Evolutionary conservation across 2,797 vertebrate species (phyloP), one percentile per base, ranked within the genome.

Genomic region (Hybognathus amarus): DNA sequence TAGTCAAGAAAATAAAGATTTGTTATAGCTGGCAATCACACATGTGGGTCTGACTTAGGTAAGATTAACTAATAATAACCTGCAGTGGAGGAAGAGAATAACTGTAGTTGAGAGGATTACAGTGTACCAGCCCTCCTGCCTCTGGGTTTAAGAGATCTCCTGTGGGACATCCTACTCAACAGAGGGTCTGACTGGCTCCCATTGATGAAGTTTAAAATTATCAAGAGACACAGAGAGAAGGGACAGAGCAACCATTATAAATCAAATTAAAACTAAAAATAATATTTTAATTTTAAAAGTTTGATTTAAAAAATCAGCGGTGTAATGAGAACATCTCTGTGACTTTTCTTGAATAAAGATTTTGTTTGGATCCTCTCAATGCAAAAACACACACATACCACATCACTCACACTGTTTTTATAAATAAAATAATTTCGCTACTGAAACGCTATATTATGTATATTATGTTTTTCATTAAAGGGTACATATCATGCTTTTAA

Each of bases 51-150:
- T 90, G 79, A 87, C 85, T 81, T 77, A 85, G 90, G 91, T 87
- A 91, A 90, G 93, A 89, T 92, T 93, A 93, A 89, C 90, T 94
- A 91, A 93, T 95, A 91, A 93, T 45, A 91, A 85, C 79, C 83
- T 73, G 68, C 63, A 79, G 66, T 86, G 0, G 52, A 86, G 86
- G 86, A 87, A 90, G 88, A 88, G 80, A 86, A 87, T 88, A 92
- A 91, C 86, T 89, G 83, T 91, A 90, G 90, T 89, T 88, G 89
- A 88, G 45, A 83, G 89, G 90, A 92, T 93, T 88, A 94, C 42
- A 69, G 54, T 50, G 18, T 64, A 87, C 67, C 7, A 1, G 90
- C 87, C 85, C 88, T 84, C 87, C 83, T 84, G 85, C 74, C 68
- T 78, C 71, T 59, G 80, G 71, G 64, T 76, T 85, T 80, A 85